A percentile compares a stretch with the other conserved stretches of the same genome.
Evolutionary conservation across 2,888 invertebrate genomes (phyloP).

Genomic region (Andrena flavipes): DNA sequence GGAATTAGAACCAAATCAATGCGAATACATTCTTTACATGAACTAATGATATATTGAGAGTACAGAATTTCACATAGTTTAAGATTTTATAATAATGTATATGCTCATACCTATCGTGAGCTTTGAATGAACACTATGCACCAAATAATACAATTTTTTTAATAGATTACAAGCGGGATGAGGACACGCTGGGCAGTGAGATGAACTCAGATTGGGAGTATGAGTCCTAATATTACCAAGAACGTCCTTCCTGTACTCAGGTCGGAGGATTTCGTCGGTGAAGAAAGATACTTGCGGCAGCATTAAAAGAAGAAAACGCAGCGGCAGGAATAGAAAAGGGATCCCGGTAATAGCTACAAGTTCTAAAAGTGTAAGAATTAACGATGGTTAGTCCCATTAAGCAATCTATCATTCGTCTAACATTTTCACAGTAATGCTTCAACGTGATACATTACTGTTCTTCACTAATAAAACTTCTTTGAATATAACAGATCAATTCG

Average conservation of each 20-base stretch:
- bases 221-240: constrained; percentile 51
- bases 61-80: constrained; percentile 48
- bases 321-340: constrained; percentile 3
- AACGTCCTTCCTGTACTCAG: constrained; percentile 50
- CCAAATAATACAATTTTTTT: constrained; percentile 78
- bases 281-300: constrained; percentile 21
- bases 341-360: constrained; percentile 1
- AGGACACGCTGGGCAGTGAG: constrained; percentile 74
- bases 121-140: constrained; percentile 32
- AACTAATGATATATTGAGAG: constrained; percentile 38
- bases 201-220: constrained; percentile 77
- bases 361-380: constrained; percentile 30
- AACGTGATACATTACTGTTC: background rate
- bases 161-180: constrained; percentile 80
- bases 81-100: constrained; percentile 46
- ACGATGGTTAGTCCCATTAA: background rate
- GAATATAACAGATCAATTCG: constrained; percentile 1
- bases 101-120: constrained; percentile 28
- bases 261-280: constrained; percentile 34
- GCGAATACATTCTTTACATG: constrained; percentile 47
- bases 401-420: background rate
- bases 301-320: constrained; percentile 21
- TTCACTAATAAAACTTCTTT: constrained; percentile 2
- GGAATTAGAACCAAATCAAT: constrained; percentile 68
- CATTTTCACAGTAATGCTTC: constrained; percentile 2